A percentile compares a stretch with the other conserved stretches of the same genome.
Evolutionary conservation across 2,888 invertebrate genomes (phyloP).

Genomic region (Pristionchus exspectatus): DNA sequence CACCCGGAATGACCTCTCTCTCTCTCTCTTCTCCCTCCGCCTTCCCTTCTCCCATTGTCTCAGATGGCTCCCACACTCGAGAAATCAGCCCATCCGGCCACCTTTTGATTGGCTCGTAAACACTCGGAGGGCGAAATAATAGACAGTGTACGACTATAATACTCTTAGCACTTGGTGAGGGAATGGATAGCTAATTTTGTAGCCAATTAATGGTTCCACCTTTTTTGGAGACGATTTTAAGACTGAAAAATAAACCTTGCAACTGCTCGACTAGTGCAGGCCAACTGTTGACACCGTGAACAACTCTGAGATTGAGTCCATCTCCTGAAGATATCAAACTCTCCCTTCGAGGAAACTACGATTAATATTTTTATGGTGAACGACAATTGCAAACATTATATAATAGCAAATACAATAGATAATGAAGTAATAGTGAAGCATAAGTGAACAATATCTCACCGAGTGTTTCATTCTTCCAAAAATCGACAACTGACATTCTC

Average conservation of each 20-base stretch:
- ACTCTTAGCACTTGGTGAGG: neutral
- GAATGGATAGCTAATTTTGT: no score
- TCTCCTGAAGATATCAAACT: constrained; percentile 59
- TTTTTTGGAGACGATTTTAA: no score
- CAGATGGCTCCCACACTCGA: constrained; percentile 33
- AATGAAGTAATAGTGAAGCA: neutral
- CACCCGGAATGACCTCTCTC: constrained; percentile 48
- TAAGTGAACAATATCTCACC: neutral
- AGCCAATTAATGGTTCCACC: no score
- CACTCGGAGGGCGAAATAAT: neutral
- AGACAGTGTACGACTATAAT: constrained; percentile 19
- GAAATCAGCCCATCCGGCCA: constrained; percentile 16
- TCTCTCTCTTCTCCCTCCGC: neutral
- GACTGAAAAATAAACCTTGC: constrained; percentile 60
- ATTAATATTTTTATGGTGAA: no score
- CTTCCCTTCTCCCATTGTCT: constrained; percentile 21
- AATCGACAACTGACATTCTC: constrained; percentile 72
- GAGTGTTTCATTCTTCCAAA: constrained; percentile 72
- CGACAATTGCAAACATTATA: no score
- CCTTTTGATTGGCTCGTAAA: constrained; percentile 28
- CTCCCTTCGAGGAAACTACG: neutral
- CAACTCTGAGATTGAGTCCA: constrained; percentile 69
- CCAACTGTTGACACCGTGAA: constrained; percentile 72
- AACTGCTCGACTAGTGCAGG: constrained; percentile 70
- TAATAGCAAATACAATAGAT: neutral